Percentiles rank a stretch among this genome's conserved stretches.
Evolutionary conservation across 2,797 vertebrate genomes (phyloP).

Genomic region (Rhinoraja longicauda): DNA sequence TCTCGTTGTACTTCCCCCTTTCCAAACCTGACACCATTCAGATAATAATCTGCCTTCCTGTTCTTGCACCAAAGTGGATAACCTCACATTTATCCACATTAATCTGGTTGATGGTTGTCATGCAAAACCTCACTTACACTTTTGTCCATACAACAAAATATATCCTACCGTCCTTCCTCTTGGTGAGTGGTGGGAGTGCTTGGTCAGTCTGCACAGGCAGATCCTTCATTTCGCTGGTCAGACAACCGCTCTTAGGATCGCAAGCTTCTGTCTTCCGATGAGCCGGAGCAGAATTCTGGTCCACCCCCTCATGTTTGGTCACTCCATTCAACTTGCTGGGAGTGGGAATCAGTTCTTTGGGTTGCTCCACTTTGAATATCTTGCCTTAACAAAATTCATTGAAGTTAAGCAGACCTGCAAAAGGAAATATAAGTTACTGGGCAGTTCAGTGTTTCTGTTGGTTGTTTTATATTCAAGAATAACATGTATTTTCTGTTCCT

Average conservation of each 20-base stretch:
- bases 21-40: too few species aligned
- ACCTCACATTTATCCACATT: too few species aligned
- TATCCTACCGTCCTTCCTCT: slow-evolving; percentile 57
- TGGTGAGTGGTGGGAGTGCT: slow-evolving; percentile 47
- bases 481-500: background rate
- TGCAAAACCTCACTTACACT: too few species aligned
- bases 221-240: slow-evolving; percentile 46
- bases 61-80: too few species aligned
- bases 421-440: slow-evolving; percentile 37
- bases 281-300: slow-evolving; percentile 44
- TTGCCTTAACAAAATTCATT: slow-evolving; percentile 39
- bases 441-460: background rate
- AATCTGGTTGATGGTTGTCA: background rate
- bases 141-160: background rate
- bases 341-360: slow-evolving; percentile 28
- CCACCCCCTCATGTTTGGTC: slow-evolving; percentile 48
- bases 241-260: slow-evolving; percentile 45
- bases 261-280: slow-evolving; percentile 50
- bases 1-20: too few species aligned
- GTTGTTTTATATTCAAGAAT: background rate
- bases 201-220: slow-evolving; percentile 42
- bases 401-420: slow-evolving; percentile 37
- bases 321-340: slow-evolving; percentile 59
- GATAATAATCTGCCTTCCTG: too few species aligned
- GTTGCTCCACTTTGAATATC: slow-evolving; percentile 47